Base-by-base conservation (phyloP, 2,113 vertebrate genomes). In the Arizona elegans region DNA sequence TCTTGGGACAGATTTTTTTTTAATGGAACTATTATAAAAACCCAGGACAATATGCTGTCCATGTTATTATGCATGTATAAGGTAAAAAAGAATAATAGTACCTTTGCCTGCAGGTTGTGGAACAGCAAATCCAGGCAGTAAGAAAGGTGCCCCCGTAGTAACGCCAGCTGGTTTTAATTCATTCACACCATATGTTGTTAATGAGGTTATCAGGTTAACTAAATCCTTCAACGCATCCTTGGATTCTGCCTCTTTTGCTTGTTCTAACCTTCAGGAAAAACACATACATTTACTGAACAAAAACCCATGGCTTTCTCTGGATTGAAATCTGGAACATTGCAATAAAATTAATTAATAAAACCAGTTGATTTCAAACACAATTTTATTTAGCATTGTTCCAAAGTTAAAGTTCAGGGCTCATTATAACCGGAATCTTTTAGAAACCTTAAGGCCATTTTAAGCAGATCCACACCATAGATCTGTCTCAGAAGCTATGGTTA, bases 151-250 rank as follows among this genome's bases (percentile, higher is more conserved):
- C 43, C 99, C 99, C 0, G 98, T 99, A 23, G 99, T 99, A 96
- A 99, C 97, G 23, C 98, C 98, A 47, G 99, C 98, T 2, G 99
- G 99, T 95, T 99, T 99, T 94, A 99, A 97, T 95, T 99, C 99
- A 53, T 94, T 99, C 95, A 99, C 98, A 24, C 99, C 99, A 0
- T 99, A 99, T 0, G 99, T 99, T 96, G 98, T 99, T 94, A 99
- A 96, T 92, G 99, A 99, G 86, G 99, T 99, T 96, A 99, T 98
- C 98, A 99, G 97, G 97, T 99, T 99, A 62, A 99, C 99, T 87
- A 99, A 98, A 92, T 99, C 99, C 97, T 98, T 99, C 97, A 99
- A 97, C 33, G 99, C 99, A 88, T 99, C 99, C 97, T 99, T 99
- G 12, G 98, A 98, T 95, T 99, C 99, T 11, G 99, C 98, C 95